Evolutionary conservation across 2,888 invertebrate species (phyloP).

Genomic region (Charanyca ferruginea): DNA sequence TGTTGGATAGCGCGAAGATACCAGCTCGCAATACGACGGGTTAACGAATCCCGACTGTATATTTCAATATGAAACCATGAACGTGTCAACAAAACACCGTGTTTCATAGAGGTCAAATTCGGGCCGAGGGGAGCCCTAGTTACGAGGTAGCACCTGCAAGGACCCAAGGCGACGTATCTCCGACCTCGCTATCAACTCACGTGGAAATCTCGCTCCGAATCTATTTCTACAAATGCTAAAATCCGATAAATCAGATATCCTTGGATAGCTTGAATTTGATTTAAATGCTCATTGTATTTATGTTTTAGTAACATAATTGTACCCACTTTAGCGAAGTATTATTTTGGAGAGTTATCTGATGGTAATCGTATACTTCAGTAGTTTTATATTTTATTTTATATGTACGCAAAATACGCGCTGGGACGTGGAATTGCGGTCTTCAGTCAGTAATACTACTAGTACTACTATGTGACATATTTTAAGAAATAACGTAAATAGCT

Average conservation of each 20-base stretch:
- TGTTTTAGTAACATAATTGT: slow-evolving; percentile 43
- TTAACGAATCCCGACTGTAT: neutral
- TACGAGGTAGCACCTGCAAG: slow-evolving; percentile 73
- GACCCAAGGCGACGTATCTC: slow-evolving; percentile 47
- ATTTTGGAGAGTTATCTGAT: slow-evolving; percentile 11
- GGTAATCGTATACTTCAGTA: neutral
- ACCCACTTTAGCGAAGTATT: slow-evolving; percentile 26
- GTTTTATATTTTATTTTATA: neutral
- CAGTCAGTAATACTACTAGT: too few species aligned
- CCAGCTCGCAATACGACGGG: neutral
- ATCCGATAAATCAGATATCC: slow-evolving; percentile 44
- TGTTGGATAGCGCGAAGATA: neutral
- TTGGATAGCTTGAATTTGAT: slow-evolving; percentile 38
- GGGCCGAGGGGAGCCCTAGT: slow-evolving; percentile 51
- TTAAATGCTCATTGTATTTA: slow-evolving; percentile 19
- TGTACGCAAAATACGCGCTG: too few species aligned
- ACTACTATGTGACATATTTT: neutral
- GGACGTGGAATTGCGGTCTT: too few species aligned
- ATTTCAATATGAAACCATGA: slow-evolving; percentile 16
- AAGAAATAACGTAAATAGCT: neutral
- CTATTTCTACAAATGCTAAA: slow-evolving; percentile 55
- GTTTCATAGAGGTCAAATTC: slow-evolving; percentile 18
- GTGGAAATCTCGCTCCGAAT: slow-evolving; percentile 53
- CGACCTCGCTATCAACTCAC: slow-evolving; percentile 51
- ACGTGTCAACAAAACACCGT: slow-evolving; percentile 1